Base-by-base conservation (phyloP, 1,140 invertebrate species). In the Magallana ariakensis region DNA sequence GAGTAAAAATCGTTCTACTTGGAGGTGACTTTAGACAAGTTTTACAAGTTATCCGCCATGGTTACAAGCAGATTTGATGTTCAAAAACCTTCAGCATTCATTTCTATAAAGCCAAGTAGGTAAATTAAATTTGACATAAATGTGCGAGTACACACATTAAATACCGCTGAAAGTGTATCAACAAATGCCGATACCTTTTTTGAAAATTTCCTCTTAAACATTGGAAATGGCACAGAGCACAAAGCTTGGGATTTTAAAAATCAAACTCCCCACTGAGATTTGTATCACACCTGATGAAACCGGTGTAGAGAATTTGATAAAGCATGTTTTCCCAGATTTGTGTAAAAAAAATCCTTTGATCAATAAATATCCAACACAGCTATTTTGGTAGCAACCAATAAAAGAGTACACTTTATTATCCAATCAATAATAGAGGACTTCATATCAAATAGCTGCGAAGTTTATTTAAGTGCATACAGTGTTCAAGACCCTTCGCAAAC, bases 401-500 rank as follows among this genome's bases (percentile, higher is more conserved):
- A 84, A 60, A 33, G 58, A 19, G 83, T 84, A 26, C 55, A 83
- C 26, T 33, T 26, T 26, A 84, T 84, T 46, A 84, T 58, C 83
- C 56, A 3, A 1, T 22, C 57, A 60, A 57, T 84, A 13, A 84
- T 60, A 56, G 83, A 84, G 33, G 19, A 19, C 22, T 84, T 84
- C n/a, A 83, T 8, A 83, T n/a, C 46, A 56, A 9, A 16, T 46
- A 60, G 60, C 26, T 22, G 55, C 5, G 33, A 58, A 84, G 26
- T 60, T 26, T 84, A 84, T 60, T 57, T 84, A 9, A 84, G 83
- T 84, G 81, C 89, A n/a, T 91, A 93, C 80, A 85, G 56, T 55
- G 70, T 57, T 56, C 84, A 56, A n/a, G 58, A 80, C 19, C 84
- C n/a, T 60, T 56, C 53, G 16, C 19, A 75, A 10, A 75, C 62